These are phyloP conservation scores for Uria lomvia DNA, from an alignment of 2,113 vertebrate species.

Conservation along the genomic window DNA sequence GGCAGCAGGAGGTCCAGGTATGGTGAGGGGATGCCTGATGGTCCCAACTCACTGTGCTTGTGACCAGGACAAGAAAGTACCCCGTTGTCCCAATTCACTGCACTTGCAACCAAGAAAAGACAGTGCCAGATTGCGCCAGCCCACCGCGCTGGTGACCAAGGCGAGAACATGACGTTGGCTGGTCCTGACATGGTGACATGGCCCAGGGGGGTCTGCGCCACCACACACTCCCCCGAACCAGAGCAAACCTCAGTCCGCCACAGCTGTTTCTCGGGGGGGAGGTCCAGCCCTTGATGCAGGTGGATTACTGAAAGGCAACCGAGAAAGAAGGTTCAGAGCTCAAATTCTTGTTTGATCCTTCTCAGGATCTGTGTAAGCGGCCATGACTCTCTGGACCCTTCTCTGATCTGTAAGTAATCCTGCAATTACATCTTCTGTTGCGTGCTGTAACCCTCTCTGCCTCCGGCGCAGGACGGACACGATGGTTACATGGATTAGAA, in stretches of 20 bases:
- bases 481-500: not conserved
- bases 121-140: not conserved
- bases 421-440: not conserved
- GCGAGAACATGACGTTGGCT: not conserved
- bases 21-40: not conserved
- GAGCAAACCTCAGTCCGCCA: not conserved
- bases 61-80: not conserved
- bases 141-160: not conserved
- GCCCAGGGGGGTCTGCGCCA: not conserved
- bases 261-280: not conserved
- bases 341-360: not conserved
- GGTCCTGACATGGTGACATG: too few species aligned
- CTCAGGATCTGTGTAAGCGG: not conserved
- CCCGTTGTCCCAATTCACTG: not conserved
- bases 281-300: not conserved
- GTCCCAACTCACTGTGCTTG: not conserved
- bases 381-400: not conserved
- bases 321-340: not conserved
- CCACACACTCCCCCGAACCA: not conserved
- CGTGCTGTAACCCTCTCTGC: not conserved
- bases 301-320: not conserved
- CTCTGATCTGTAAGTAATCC: not conserved
- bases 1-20: not conserved
- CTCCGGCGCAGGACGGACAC: fast-evolving
- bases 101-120: not conserved